Conservation (phyloP, 2,888 invertebrate genomes). For the Psococerastis gibbosa region DNA sequence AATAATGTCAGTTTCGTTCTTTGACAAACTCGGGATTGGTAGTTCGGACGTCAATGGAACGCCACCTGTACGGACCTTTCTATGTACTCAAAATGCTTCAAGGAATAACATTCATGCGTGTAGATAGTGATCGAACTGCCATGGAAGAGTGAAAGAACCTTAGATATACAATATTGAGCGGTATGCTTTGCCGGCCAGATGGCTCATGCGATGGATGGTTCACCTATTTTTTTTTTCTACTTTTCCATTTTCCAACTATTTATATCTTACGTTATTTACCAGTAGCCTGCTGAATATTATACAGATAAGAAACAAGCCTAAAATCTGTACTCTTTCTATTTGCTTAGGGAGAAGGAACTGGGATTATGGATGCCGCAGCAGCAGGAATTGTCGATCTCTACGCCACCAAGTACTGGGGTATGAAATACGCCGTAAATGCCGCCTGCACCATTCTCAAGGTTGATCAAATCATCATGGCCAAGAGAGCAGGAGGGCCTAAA, state of each 20-base stretch:
- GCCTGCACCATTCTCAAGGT: conserved; percentile 84
- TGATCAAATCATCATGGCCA: conserved; percentile 97
- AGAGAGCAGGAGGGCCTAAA: conserved; percentile 90
- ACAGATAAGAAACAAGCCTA: conserved; percentile 8
- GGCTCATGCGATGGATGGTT: no score
- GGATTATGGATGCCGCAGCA: conserved; percentile 53
- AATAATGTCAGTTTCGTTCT: no score
- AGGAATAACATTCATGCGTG: no score
- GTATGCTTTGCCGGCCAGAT: no score
- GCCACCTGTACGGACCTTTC: no score
- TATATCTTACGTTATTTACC: no score
- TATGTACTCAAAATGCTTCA: no score
- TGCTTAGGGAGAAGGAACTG: conserved; percentile 36
- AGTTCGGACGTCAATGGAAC: no score
- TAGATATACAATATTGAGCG: no score
- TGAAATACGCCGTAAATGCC: conserved; percentile 88
- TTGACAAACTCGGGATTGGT: no score
- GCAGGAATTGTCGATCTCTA: conserved; percentile 68
- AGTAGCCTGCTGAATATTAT: conserved; percentile 6
- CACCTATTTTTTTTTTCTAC: conserved; percentile 2
- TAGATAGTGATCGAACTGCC: no score
- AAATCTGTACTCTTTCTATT: conserved; percentile 9
- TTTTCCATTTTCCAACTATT: conserved; percentile 11
- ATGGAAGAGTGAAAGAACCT: no score
- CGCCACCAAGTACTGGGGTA: conserved; percentile 74